Base-by-base conservation (phyloP, 2,888 invertebrate species). In the Athalia rosae region DNA sequence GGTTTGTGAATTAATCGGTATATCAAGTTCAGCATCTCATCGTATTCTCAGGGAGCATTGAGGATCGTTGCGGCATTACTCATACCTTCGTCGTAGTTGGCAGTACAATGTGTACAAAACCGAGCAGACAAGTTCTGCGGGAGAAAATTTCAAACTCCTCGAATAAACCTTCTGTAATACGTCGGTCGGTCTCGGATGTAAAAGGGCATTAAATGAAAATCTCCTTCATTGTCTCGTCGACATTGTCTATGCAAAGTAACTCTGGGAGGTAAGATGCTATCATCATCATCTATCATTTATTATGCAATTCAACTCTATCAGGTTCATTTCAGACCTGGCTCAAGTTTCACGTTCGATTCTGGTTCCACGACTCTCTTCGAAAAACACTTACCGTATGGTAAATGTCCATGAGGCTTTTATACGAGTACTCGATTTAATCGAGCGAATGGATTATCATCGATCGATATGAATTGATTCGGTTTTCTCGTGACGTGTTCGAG, bases 241-340 rank as follows among this genome's bases (percentile, higher is more conserved):
- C 76, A 64, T 76, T 76, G 64, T 77, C 71, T 71, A 71, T 77
- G 45, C 41, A 6, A n/a, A 69, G 64, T 41, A 77, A 43, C 58
- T 56, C 58, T n/a, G 15, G 45, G 41, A 53, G 15, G 48, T 61
- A 59, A 69, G 58, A 77, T 58, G 61, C 28, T 58, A 45, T 76
- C n/a, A n/a, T n/a, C n/a, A n/a, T n/a, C n/a, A n/a, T n/a, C n/a
- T n/a, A n/a, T n/a, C 69, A 77, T 77, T 77, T 69, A 50, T 77
- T 71, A 77, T 56, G 59, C 66, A 59, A 77, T 69, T 77, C 67
- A 77, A 13, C 48, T 76, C 62, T 11, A 11, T 47, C 53, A 9
- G 28, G 64, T 66, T 66, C 56, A 43, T 45, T 76, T 66, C 66
- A 58, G 8, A 56, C 53, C 58, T 7, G 56, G 67, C 56, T 43